Evolutionary conservation across 2,888 invertebrate genomes (phyloP).

Genomic region (Drepanosiphum platanoidis): DNA sequence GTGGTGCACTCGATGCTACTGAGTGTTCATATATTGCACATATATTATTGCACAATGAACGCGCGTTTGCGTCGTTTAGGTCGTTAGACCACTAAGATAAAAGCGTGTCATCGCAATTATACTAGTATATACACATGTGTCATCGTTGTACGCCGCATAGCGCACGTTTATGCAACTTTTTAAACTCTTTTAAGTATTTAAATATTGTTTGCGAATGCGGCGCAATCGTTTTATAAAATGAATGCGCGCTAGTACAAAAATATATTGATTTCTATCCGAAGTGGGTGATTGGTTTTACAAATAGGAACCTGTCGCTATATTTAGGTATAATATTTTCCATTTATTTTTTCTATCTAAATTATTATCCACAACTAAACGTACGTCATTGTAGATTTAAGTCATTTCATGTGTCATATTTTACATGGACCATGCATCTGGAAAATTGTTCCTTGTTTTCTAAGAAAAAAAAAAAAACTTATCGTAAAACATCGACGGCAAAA

Average conservation of each 20-base stretch:
- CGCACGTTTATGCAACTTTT: background rate
- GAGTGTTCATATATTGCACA: no score
- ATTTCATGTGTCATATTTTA: no score
- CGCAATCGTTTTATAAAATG: background rate
- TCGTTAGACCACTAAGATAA: no score
- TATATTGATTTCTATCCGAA: background rate
- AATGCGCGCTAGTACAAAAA: background rate
- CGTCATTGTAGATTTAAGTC: no score
- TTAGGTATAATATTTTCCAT: no score
- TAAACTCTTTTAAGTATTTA: background rate
- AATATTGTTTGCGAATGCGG: background rate
- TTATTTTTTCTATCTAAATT: background rate
- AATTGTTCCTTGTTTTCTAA: no score
- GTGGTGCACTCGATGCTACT: no score
- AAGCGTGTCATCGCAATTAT: background rate
- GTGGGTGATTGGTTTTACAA: background rate
- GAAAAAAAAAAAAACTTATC: background rate
- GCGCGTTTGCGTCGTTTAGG: background rate
- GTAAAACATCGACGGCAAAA: background rate
- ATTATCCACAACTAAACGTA: no score
- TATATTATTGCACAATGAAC: background rate
- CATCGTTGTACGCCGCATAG: background rate
- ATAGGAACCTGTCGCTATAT: background rate
- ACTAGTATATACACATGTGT: background rate
- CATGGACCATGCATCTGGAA: no score